Evolutionary conservation across 2,113 vertebrate genomes (phyloP).

Genomic region (Clarias batrachus): DNA sequence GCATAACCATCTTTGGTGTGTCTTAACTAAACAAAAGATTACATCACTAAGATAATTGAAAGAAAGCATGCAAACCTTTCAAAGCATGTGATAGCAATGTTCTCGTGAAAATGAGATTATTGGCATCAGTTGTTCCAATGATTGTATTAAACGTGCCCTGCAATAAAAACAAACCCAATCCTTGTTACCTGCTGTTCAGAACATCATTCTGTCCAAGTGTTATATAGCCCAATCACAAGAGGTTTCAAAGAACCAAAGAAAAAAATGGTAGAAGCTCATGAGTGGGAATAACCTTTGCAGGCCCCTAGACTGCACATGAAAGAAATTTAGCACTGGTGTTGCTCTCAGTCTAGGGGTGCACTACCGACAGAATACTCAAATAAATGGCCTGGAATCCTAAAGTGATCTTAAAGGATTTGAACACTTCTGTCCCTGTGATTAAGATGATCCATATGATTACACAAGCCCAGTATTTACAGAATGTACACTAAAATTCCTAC

Average conservation of each 20-base stretch:
- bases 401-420: background rate
- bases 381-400: background rate
- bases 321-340: background rate
- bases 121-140: background rate
- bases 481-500: background rate
- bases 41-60: background rate
- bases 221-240: slow-evolving; percentile 16
- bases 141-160: background rate
- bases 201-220: slow-evolving; percentile 15
- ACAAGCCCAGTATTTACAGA: background rate
- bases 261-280: background rate
- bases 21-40: background rate
- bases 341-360: background rate
- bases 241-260: background rate
- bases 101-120: background rate
- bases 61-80: background rate
- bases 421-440: background rate
- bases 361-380: background rate
- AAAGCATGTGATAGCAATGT: background rate
- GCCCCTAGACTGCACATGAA: background rate
- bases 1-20: background rate
- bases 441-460: background rate
- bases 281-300: background rate
- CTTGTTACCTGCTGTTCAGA: slow-evolving; percentile 15
- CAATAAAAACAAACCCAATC: slow-evolving; percentile 1